Evolutionary conservation across 2,888 invertebrate genomes (phyloP).

Genomic region (Orthosia gothica): DNA sequence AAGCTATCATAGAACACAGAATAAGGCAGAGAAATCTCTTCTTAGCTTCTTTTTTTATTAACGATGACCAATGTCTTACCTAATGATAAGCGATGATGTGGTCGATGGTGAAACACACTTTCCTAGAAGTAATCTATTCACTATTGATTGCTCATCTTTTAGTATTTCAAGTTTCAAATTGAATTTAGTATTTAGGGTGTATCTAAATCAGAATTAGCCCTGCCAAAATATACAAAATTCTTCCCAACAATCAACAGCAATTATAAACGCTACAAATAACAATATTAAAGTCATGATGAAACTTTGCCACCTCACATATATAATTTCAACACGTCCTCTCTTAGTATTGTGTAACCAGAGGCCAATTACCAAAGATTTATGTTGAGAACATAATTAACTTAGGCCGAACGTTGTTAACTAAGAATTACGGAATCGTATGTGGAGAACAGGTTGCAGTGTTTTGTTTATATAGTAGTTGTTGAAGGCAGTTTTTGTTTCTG

Average conservation of each 20-base stretch:
- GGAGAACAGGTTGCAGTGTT: slow-evolving; percentile 69
- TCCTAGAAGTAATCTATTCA: too few relatives aligned
- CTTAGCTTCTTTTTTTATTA: too few relatives aligned
- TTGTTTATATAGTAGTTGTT: slow-evolving; percentile 31
- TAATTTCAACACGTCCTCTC: slow-evolving; percentile 91
- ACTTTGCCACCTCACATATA: slow-evolving; percentile 88
- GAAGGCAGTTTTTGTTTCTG: not conserved
- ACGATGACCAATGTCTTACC: too few relatives aligned
- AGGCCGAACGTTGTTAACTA: slow-evolving; percentile 90
- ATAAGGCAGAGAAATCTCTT: too few relatives aligned
- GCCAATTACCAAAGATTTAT: slow-evolving; percentile 92
- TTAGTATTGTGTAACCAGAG: slow-evolving; percentile 91
- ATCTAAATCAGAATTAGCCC: too few relatives aligned
- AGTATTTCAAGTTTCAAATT: too few relatives aligned
- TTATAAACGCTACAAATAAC: slow-evolving; percentile 63
- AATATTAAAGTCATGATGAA: slow-evolving; percentile 78
- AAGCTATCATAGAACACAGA: too few relatives aligned
- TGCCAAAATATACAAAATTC: slow-evolving; percentile 1
- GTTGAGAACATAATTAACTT: slow-evolving; percentile 91
- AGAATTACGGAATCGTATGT: slow-evolving; percentile 86
- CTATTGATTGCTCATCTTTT: too few relatives aligned
- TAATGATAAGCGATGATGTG: too few relatives aligned
- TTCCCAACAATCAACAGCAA: slow-evolving; percentile 38
- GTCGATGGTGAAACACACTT: too few relatives aligned
- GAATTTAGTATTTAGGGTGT: too few relatives aligned